Evolutionary conservation across 37 sponge, comb jelly and placozoan species (phyloP), one percentile per base, ranked within the genome.

Genomic region (Crambe crambe): DNA sequence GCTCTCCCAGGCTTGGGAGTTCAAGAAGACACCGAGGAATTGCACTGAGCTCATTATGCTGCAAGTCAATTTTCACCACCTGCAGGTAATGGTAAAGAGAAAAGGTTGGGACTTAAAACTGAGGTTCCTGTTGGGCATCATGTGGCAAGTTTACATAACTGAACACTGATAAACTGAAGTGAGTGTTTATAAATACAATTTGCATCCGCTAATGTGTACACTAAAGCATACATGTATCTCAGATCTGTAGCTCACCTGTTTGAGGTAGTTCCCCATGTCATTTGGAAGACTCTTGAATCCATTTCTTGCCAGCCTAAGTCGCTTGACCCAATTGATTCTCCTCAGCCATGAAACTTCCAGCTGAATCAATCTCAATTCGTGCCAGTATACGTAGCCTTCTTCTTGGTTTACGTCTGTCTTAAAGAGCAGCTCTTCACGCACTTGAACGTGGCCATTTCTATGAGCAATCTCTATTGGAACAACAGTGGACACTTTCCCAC

Each of bases 21-120:
- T 94, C 90, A 17, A 97, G 72, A 26, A 97, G 66, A 42, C 76
- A 82, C 25, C 75, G 73, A 9, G 97, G 97, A 6, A 97, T 77
- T 29, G 63, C 72, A 22, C 34, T 42, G 31, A 97, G 82, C 15
- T 80, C 83, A 47, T 97, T 97, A 76, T 72, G 76, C 37, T 84
- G 78, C 36, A 95, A 78, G 56, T 88, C 79, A 1, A 95, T 73
- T 56, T 84, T 84, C 47, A 79, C 70, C 2, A 89, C 80, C 89
- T 84, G 58, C 15, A 58, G 12, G 5, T 72, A 43, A 9, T 12
- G 10, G 39, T 35, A 68, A 36, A 39, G 9, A 9, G 15, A 15
- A 51, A 51, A 51, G 15, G 20, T 58, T 23, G 25, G 25, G 67
- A 66, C 51, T 15, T 12, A 47, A n/a, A n/a, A n/a, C n/a, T n/a